These are phyloP conservation scores for Plagodis pulveraria DNA, from an alignment of 2,888 invertebrate species.

Conservation along the genomic window DNA sequence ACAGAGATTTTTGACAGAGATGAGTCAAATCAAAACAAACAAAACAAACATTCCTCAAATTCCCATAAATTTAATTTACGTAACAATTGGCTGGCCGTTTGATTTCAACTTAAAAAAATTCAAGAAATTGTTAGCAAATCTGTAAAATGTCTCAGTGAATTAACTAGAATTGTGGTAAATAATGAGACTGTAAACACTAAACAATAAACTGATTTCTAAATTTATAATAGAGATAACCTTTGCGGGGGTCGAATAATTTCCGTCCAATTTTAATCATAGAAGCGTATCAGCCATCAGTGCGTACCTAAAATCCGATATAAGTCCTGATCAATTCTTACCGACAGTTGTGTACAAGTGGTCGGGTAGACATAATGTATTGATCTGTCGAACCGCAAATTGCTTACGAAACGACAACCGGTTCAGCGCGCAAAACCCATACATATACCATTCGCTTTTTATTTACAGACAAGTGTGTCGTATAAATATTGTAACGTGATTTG, in stretches of 20 bases:
- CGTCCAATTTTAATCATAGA: constrained; percentile 15
- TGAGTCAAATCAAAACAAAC: constrained; percentile 16
- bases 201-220: too few relatives aligned
- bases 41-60: constrained; percentile 26
- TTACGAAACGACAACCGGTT: constrained; percentile 29
- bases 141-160: too few relatives aligned
- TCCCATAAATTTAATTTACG: constrained; percentile 30
- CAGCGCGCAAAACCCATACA: constrained; percentile 9
- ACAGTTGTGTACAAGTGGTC: constrained; percentile 39
- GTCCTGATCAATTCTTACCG: not conserved
- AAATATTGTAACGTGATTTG: constrained; percentile 15
- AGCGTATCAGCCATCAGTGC: constrained; percentile 7
- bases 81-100: constrained; percentile 11
- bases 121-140: not conserved
- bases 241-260: constrained; percentile 23
- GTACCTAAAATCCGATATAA: constrained; percentile 3
- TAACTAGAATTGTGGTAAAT: too few relatives aligned
- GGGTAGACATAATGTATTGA: constrained; percentile 33
- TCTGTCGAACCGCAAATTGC: constrained; percentile 27
- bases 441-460: constrained; percentile 10
- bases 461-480: not conserved
- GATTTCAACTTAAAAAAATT: not conserved
- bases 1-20: too few relatives aligned
- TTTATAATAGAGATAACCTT: constrained; percentile 30
- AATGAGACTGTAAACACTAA: too few relatives aligned